Base-by-base conservation (phyloP, 1,140 invertebrate genomes). In the Lutraria rhynchaena region DNA sequence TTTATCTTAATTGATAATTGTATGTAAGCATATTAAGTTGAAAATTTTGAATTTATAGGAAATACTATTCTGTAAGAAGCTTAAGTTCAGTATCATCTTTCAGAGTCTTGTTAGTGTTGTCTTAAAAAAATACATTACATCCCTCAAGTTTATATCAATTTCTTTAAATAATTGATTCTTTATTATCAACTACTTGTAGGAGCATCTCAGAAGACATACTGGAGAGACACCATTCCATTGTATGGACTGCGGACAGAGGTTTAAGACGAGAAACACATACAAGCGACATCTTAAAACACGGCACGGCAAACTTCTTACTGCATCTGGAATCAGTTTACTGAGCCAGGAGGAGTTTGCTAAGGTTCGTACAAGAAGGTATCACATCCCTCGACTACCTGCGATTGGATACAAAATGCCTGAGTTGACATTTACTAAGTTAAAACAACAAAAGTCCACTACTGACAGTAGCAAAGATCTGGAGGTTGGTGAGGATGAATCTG, bases 211-310 rank as follows among this genome's bases (percentile, higher is more conserved):
- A 55, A 89, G 94, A 55, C 95, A 95, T 82, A 95, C 95, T 15
- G 95, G 95, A 49, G 95, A 95, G 89, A 94, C 94, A 24, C 95
- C 95, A 3, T 95, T 94, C 86, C 92, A 94, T n/a, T 95, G 95
- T 84, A 92, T 92, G 4, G 95, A 95, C 83, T 95, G 95, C 89
- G 91, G 93, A 5, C 93, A 94, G 73, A 89, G 94, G 75, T 95
- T 95, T 85, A 95, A 95, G 91, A 95, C 94, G 0, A 90, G 94
- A 27, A 95, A 95, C 80, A 95, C 95, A 13, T 95, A 95, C 87
- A 95, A 95, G 87, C 92, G 95, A 27, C 95, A 95, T 86, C 86
- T 95, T 67, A 94, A 91, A 83, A 92, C 92, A 33, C 83, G 94
- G 13, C 95, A 95, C 84, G 94, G 94, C 7, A 95, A 95, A 91